Percentiles rank a stretch among this genome's conserved stretches.
Evolutionary conservation across 1,140 invertebrate species (phyloP).

Genomic region (Acromyrmex charruanus): DNA sequence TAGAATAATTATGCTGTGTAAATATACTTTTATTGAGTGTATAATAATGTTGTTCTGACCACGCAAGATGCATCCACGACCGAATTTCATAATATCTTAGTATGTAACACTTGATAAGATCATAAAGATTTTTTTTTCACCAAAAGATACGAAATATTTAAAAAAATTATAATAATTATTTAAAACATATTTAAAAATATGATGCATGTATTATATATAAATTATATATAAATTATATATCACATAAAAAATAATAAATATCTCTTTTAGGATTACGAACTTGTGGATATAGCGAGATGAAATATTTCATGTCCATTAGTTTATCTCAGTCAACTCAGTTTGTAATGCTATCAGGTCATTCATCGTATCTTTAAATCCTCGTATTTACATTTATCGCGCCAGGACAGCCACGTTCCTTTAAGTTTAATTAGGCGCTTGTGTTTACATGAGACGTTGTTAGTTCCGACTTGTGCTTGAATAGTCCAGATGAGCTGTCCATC

Average conservation of each 20-base stretch:
- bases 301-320: not conserved
- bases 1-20: constrained; percentile 30
- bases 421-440: constrained; percentile 13
- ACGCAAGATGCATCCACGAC: not conserved
- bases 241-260: not conserved
- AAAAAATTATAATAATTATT: not conserved
- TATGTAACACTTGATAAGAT: not conserved
- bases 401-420: not conserved
- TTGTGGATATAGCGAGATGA: not conserved
- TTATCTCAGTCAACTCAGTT: not conserved
- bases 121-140: not conserved
- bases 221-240: not conserved
- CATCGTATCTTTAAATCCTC: not conserved
- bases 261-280: not conserved
- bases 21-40: constrained; percentile 26
- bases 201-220: not conserved
- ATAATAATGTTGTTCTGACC: not conserved
- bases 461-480: constrained; percentile 34
- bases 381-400: not conserved
- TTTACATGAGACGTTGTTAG: constrained; percentile 28
- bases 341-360: not conserved
- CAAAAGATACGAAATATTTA: not conserved
- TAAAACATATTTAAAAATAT: not conserved
- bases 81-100: constrained; percentile 2
- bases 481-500: constrained; percentile 31